Evolutionary conservation across 2,797 vertebrate species (phyloP), one percentile per base, ranked within the genome.

Genomic region (Clarias laeviceps): DNA sequence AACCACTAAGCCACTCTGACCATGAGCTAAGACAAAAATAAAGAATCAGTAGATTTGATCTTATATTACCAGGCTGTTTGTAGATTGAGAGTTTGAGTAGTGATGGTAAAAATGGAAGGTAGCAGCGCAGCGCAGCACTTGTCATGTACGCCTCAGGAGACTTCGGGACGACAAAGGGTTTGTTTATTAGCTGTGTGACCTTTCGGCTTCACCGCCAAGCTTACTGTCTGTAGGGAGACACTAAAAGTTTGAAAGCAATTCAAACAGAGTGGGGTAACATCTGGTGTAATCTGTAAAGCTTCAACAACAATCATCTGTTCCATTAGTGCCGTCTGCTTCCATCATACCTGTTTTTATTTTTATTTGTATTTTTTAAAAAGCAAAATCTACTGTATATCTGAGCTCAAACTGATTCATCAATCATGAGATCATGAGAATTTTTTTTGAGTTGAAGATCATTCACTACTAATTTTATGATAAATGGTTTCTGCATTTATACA

Each of bases 121-220:
- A n/a, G 40, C 37, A 64, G 50, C 6, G 40, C 37, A 64, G 50
- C 6, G 14, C 2, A 5, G 18, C 24, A 29, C 62, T 54, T 22
- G 12, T 54, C 76, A 78, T 15, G 37, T 20, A 37, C 1, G 22
- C 34, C 76, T 79, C 57, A 40, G 34, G 76, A 34, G 76, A 32
- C 12, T 66, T 54, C 40, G 3, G n/a, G n/a, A 22, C 54, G 79
- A 50, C 8, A 0, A 65, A 66, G 22, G 32, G 64, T 22, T 66
- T 66, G 79, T 80, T 79, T 79, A 80, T 29, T 6, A 80, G 61
- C 61, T 40, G 37, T 27, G 24, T 2, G 24, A 54, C 62, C 79
- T 80, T 66, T 80, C 29, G 27, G 8, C 27, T 32, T 54, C 9
- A 32, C 37, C 22, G 2, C 32, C 37, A 32, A 37, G 56, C 9